phyloP scores from a whole-genome alignment of 2,113 vertebrate species.

The Heterocephalus glaber region DNA sequence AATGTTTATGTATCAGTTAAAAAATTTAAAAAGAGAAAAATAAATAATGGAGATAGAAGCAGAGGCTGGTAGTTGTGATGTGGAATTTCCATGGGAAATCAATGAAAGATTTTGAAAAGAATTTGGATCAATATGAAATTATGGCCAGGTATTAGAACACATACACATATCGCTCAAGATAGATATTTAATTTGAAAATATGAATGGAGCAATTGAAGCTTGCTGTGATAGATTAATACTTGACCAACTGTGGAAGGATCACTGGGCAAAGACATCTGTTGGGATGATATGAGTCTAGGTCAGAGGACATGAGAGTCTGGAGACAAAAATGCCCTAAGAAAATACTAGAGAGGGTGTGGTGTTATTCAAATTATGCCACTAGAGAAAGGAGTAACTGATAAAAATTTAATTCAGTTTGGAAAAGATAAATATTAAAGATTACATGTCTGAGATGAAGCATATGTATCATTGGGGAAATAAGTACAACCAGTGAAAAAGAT shows the following conservation, averaged over 20 bases:
- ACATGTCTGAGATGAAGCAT: slow-evolving; percentile 7
- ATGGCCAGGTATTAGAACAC: background rate
- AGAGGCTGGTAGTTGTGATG: background rate
- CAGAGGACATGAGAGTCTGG: background rate
- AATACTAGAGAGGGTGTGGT: background rate
- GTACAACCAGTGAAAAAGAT: background rate
- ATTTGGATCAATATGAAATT: background rate
- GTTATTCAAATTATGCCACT: background rate
- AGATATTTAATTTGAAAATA: background rate
- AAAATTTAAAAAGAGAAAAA: background rate
- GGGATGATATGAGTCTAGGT: background rate
- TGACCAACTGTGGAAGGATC: background rate
- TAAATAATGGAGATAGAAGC: background rate
- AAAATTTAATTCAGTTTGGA: slow-evolving; percentile 1
- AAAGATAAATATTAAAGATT: background rate
- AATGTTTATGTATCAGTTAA: background rate
- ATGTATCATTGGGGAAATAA: background rate
- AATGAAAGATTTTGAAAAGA: background rate
- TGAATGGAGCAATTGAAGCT: background rate
- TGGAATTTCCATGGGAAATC: background rate
- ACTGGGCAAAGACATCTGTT: background rate
- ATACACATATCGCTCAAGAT: background rate
- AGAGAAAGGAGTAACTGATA: background rate
- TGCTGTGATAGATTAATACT: background rate
- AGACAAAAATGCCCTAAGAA: background rate